A percentile compares a stretch with the other conserved stretches of the same genome.
phyloP scores from a whole-genome alignment of 2,888 invertebrate genomes.

The Choreutis nemorana region DNA sequence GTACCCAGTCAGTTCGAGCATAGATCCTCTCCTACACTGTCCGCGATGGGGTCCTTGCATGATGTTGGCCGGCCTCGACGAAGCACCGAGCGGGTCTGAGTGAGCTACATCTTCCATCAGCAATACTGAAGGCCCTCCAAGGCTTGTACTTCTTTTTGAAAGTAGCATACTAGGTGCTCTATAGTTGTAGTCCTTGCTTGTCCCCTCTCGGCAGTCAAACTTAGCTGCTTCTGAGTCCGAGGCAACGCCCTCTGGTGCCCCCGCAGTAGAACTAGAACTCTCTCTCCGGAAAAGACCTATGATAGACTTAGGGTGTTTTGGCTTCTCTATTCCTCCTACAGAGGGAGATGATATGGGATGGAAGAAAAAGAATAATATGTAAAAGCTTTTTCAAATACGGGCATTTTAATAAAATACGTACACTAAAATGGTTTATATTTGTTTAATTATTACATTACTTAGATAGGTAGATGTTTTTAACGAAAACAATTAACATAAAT shows the following conservation, averaged over 20 bases:
- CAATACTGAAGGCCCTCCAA: conserved; percentile 62
- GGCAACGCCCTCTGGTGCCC: conserved; percentile 52
- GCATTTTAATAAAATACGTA: no score
- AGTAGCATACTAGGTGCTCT: conserved; percentile 38
- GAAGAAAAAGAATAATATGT: conserved; percentile 14
- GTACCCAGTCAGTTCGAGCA: conserved; percentile 83
- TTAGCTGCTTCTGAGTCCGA: conserved; percentile 65
- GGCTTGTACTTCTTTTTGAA: conserved; percentile 52
- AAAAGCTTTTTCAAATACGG: no score
- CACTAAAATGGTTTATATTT: no score
- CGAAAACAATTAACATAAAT: no score
- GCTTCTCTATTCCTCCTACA: conserved; percentile 86
- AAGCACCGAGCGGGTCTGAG: conserved; percentile 70
- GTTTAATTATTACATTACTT: no score
- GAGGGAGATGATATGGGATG: conserved; percentile 14
- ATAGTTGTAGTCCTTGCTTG: conserved; percentile 31
- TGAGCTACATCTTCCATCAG: conserved; percentile 70
- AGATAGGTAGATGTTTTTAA: no score
- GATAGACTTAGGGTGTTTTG: conserved; percentile 84
- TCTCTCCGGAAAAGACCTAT: conserved; percentile 89
- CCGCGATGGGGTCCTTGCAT: conserved; percentile 69
- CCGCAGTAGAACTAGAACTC: conserved; percentile 77
- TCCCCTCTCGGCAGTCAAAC: conserved; percentile 41
- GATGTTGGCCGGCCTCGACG: conserved; percentile 66
- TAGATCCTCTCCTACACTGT: conserved; percentile 78